Evolutionary conservation across 1,140 invertebrate genomes (phyloP), one percentile per base, ranked within the genome.

Genomic region (Listronotus bonariensis): DNA sequence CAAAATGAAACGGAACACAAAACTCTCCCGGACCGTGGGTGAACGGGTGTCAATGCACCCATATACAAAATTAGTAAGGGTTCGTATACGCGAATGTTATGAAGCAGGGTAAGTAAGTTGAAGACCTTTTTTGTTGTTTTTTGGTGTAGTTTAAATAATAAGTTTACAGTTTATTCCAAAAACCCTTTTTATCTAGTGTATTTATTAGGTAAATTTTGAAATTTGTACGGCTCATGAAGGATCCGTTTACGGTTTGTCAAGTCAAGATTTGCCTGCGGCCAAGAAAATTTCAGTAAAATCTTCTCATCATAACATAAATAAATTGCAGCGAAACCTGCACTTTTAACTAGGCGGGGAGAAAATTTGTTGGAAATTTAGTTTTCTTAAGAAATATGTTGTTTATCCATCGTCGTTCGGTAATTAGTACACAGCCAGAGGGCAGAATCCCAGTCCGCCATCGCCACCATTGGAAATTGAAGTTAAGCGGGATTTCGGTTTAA

Each of bases 321-420:
- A 61, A 63, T 62, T 67, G 52, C 52, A 62, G 51, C 43, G 43
- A 55, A 62, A 61, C 58, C n/a, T n/a, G n/a, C n/a, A 67, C 65
- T 67, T 67, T 67, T 67, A 61, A 67, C 58, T n/a, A 57, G 59
- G 56, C 61, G 61, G 61, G 42, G 54, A 58, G 65, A 67, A 67
- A 67, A 67, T 67, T 61, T 56, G 57, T 61, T 61, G 17, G 57
- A 67, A 67, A 67, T 67, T 63, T 67, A 60, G 57, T 67, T 67
- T 67, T 61, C 58, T 52, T 52, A 11, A 53, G n/a, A n/a, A n/a
- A 65, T 60, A 65, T 68, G 67, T 64, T 68, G 61, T 63, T 65
- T 64, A 55, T 61, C 43, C 67, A 38, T 64, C 66, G 59, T 61
- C 59, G 59, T 61, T 58, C 57, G 40, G 60, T 64, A 68, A 68